Conservation (phyloP, 2,797 vertebrate genomes). For the Urocyon cinereoargenteus region DNA sequence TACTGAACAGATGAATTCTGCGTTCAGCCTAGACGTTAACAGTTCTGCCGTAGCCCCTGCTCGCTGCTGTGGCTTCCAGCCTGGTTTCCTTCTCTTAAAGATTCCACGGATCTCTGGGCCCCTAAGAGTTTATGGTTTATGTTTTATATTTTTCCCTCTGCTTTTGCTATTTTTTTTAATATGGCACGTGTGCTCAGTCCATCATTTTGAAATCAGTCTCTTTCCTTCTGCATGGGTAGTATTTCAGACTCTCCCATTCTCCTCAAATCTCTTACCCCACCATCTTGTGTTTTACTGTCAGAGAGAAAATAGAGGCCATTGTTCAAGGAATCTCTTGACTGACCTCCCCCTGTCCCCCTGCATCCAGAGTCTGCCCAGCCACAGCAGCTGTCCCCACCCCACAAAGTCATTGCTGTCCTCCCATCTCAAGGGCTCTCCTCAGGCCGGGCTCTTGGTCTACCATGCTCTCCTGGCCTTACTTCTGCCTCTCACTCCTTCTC, state of each 20-base stretch:
- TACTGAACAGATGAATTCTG: not conserved
- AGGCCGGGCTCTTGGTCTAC: not conserved
- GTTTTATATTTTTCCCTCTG: not conserved
- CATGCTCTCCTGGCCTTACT: not conserved
- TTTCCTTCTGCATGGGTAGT: not conserved
- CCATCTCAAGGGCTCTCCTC: not conserved
- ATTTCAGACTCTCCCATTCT: not conserved
- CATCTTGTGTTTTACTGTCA: not conserved
- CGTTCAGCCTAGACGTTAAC: fast-evolving
- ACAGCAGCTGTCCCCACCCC: not conserved
- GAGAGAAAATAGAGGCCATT: not conserved
- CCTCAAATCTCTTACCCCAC: not conserved
- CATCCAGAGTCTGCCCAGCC: not conserved
- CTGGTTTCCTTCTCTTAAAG: not conserved
- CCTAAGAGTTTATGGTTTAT: not conserved
- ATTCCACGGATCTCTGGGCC: not conserved
- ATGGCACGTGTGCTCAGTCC: not conserved
- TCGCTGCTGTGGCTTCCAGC: not conserved
- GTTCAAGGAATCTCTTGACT: not conserved
- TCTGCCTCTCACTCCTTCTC: not conserved
- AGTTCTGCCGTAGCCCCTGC: not conserved
- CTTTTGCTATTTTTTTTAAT: not conserved
- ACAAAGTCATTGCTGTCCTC: too few species aligned
- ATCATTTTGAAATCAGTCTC: not conserved
- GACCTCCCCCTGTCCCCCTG: not conserved